phyloP scores from a whole-genome alignment of 2,797 vertebrate species.

The Pitangus sulphuratus region DNA sequence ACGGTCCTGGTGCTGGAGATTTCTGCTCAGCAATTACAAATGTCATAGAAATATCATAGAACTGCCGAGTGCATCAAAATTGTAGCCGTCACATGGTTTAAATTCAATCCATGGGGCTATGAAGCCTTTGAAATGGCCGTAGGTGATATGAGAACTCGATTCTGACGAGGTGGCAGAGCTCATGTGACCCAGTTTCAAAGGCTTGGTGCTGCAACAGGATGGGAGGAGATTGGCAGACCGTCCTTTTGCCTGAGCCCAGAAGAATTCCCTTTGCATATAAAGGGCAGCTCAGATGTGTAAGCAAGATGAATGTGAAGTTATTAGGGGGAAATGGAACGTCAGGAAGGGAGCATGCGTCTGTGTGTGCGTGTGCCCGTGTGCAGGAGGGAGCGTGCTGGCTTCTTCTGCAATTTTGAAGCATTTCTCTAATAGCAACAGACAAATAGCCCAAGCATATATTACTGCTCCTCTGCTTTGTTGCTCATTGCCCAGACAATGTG shows the following conservation, averaged over 20 bases:
- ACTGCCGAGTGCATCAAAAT: background rate
- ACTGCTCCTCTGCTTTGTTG: conserved; percentile 34
- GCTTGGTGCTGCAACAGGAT: background rate
- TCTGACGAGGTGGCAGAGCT: background rate
- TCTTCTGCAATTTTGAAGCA: background rate
- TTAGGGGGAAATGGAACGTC: background rate
- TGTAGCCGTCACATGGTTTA: background rate
- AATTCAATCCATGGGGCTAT: background rate
- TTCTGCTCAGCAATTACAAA: background rate
- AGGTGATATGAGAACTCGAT: background rate
- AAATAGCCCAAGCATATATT: conserved; percentile 41
- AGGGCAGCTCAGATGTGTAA: background rate
- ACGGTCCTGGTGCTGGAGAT: background rate
- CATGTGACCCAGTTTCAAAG: conserved; percentile 4
- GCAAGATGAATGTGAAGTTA: conserved; percentile 17
- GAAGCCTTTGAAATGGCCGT: background rate
- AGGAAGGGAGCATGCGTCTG: background rate
- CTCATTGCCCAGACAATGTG: conserved; percentile 9
- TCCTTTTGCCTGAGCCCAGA: background rate
- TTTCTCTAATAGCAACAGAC: conserved; percentile 35
- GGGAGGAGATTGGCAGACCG: background rate
- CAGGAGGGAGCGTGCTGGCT: background rate
- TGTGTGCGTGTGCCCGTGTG: rapidly evolving
- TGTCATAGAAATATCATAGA: background rate
- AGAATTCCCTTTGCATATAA: background rate